Conservation (phyloP, 2,888 invertebrate genomes). For the Tipula vernalis region DNA sequence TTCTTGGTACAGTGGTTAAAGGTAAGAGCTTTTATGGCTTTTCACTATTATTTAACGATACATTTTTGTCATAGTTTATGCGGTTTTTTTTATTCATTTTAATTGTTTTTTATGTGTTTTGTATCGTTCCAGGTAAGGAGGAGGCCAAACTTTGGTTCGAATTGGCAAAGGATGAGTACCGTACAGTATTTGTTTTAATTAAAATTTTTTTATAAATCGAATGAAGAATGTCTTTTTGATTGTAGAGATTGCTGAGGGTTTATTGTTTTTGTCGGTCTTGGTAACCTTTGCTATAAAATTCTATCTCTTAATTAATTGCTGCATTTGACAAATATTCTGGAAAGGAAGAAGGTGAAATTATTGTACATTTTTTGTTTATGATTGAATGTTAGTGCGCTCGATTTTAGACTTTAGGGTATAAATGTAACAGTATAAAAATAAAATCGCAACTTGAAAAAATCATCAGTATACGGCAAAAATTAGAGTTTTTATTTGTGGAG, state of each 20-base stretch:
- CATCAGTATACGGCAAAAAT: too few relatives aligned
- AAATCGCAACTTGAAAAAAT: too few relatives aligned
- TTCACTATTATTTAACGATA: not conserved
- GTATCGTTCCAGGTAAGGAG: not conserved
- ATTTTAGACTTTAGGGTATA: too few relatives aligned
- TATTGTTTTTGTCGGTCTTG: not conserved
- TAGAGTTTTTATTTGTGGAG: too few relatives aligned
- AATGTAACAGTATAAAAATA: too few relatives aligned
- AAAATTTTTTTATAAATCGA: not conserved
- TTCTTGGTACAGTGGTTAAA: not conserved
- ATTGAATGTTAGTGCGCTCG: too few relatives aligned
- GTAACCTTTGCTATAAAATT: not conserved
- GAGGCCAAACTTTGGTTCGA: not conserved
- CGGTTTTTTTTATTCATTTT: not conserved
- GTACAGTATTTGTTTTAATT: not conserved
- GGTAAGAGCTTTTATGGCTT: not conserved
- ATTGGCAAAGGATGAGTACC: not conserved
- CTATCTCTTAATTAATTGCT: not conserved
- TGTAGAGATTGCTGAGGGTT: not conserved
- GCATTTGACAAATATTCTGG: too few relatives aligned
- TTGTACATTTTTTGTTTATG: too few relatives aligned
- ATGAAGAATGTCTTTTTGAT: not conserved
- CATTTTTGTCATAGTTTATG: not conserved
- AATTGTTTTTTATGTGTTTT: not conserved
- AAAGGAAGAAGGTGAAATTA: too few relatives aligned